These are phyloP conservation scores for Sarcophaga carnaria DNA, from an alignment of 2,888 invertebrate species.

Conservation along the genomic window DNA sequence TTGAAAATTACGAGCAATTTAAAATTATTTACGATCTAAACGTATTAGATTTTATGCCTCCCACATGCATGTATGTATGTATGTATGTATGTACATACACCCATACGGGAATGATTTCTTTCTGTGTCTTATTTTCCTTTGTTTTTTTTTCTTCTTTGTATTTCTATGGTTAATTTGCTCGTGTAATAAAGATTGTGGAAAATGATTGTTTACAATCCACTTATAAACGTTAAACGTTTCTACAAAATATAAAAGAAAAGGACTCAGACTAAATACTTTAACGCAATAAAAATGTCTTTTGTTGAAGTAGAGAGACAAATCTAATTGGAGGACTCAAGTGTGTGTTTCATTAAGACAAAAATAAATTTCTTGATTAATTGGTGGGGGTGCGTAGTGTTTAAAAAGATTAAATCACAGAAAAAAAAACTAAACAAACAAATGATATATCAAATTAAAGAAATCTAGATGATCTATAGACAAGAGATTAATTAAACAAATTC, in stretches of 20 bases:
- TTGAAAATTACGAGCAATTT: constrained; percentile 57
- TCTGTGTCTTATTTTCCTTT: neutral
- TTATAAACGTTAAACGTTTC: constrained; percentile 25
- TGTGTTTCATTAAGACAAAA: neutral
- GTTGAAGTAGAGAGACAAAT: neutral
- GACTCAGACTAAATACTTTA: constrained; percentile 29
- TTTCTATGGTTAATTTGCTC: neutral
- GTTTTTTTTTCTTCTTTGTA: too few relatives aligned
- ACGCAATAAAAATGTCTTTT: neutral
- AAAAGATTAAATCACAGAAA: neutral
- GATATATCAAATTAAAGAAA: neutral
- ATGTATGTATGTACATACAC: constrained; percentile 11
- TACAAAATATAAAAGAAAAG: neutral
- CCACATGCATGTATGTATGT: neutral
- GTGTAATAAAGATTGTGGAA: constrained; percentile 27
- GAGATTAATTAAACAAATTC: too few relatives aligned
- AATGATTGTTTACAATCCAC: constrained; percentile 55
- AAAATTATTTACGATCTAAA: constrained; percentile 62
- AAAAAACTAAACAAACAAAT: neutral
- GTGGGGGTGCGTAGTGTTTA: neutral
- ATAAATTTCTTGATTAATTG: neutral
- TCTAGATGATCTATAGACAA: neutral
- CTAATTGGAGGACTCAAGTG: neutral
- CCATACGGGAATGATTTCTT: too few relatives aligned
- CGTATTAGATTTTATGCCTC: constrained; percentile 37